Conservation (phyloP, 2,797 vertebrate genomes). For the Halcyon leucocephala region DNA sequence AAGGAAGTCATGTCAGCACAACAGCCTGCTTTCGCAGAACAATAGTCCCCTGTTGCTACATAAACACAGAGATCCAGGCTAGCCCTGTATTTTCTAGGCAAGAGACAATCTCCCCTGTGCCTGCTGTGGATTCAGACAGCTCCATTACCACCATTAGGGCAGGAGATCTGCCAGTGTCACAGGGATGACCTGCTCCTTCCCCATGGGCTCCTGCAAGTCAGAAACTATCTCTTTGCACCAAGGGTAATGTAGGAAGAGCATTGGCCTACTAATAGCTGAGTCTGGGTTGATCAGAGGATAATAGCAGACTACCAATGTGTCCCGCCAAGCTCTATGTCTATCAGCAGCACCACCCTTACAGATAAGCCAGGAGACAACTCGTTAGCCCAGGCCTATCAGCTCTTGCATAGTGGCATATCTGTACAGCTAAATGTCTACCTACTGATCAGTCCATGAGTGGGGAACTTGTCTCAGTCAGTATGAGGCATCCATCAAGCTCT, state of each 20-base stretch:
- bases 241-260: not conserved
- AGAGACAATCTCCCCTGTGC: conserved; percentile 64
- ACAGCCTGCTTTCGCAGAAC: conserved; percentile 71
- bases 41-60: conserved; percentile 74
- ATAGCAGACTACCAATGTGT: not conserved
- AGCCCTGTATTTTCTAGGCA: conserved; percentile 68
- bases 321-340: not conserved
- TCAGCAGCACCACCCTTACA: not conserved
- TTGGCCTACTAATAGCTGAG: not conserved
- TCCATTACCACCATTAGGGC: not conserved
- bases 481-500: not conserved
- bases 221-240: not conserved
- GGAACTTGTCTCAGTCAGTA: not conserved
- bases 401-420: not conserved
- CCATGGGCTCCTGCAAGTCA: not conserved
- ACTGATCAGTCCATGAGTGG: not conserved
- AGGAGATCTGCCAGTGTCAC: conserved; percentile 39
- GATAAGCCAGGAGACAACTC: not conserved
- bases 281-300: not conserved
- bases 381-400: not conserved
- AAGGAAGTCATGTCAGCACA: conserved; percentile 72
- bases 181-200: conserved; percentile 18
- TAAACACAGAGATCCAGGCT: conserved; percentile 69
- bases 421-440: not conserved
- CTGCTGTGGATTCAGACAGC: conserved; percentile 49